Evolutionary conservation across 2,113 vertebrate genomes (phyloP).

Genomic region (Balaenoptera acutorostrata): DNA sequence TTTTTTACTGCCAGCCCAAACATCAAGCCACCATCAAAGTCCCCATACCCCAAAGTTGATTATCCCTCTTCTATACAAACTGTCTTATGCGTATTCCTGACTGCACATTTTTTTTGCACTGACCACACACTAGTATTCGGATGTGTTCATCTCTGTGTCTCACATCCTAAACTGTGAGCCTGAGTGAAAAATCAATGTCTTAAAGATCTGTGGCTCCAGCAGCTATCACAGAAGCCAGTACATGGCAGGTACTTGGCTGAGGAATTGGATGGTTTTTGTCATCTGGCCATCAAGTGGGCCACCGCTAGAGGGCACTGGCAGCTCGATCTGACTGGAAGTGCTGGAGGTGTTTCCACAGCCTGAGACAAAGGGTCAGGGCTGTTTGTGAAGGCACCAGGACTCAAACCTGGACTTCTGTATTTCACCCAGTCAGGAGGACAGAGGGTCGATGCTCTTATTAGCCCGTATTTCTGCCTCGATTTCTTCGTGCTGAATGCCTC

Average conservation of each 20-base stretch:
- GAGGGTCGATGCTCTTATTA: background rate
- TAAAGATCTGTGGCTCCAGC: background rate
- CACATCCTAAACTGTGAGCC: background rate
- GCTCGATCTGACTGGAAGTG: background rate
- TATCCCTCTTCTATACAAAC: background rate
- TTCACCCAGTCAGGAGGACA: background rate
- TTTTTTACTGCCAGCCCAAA: background rate
- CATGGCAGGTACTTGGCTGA: background rate
- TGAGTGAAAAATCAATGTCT: background rate
- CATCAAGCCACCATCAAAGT: background rate
- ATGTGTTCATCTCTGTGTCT: background rate
- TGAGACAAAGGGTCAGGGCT: background rate
- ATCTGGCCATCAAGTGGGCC: background rate
- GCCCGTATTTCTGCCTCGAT: background rate
- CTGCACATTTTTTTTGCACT: background rate
- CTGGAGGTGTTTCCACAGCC: background rate
- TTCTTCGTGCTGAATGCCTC: background rate
- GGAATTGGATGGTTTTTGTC: background rate
- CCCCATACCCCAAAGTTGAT: background rate
- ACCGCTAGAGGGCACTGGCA: constrained; percentile 28
- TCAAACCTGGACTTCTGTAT: background rate
- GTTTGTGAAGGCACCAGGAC: background rate
- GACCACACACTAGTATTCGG: background rate
- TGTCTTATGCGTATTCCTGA: background rate
- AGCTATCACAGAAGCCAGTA: background rate